These are phyloP conservation scores for Bos javanicus DNA, from an alignment of 2,113 vertebrate species.

Conservation along the genomic window DNA sequence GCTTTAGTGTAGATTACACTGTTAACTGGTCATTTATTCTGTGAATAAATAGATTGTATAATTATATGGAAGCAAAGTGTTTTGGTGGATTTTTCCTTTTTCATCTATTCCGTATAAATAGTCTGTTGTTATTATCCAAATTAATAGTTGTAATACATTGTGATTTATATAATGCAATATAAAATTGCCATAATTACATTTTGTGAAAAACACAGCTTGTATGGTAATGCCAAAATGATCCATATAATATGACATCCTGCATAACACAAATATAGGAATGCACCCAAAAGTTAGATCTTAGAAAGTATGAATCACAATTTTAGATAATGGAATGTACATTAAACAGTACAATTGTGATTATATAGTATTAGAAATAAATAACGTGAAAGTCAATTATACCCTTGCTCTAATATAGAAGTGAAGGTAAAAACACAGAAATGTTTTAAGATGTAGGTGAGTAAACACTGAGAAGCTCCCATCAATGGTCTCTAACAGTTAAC, in stretches of 20 bases:
- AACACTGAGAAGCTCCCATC: not conserved
- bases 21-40: slow-evolving; percentile 24
- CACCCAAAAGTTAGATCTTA: not conserved
- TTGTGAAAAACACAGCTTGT: slow-evolving; percentile 51
- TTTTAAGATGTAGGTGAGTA: not conserved
- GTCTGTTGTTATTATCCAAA: slow-evolving; percentile 23
- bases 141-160: slow-evolving; percentile 50
- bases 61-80: slow-evolving; percentile 28
- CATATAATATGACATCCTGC: slow-evolving; percentile 6
- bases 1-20: not conserved
- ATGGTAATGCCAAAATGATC: slow-evolving; percentile 33
- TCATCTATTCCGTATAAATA: slow-evolving; percentile 37
- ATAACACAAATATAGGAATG: not conserved
- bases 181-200: slow-evolving; percentile 46
- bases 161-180: slow-evolving; percentile 44
- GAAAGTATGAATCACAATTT: slow-evolving; percentile 40
- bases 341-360: not conserved
- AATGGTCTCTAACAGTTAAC: not conserved
- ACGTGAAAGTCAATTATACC: not conserved
- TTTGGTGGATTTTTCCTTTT: slow-evolving; percentile 21
- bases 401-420: not conserved
- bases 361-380: slow-evolving; percentile 16
- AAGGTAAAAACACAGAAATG: not conserved
- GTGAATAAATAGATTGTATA: slow-evolving; percentile 25
- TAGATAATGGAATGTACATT: slow-evolving; percentile 9